phyloP scores from a whole-genome alignment of 2,113 vertebrate genomes.

The Argyrosomus japonicus region DNA sequence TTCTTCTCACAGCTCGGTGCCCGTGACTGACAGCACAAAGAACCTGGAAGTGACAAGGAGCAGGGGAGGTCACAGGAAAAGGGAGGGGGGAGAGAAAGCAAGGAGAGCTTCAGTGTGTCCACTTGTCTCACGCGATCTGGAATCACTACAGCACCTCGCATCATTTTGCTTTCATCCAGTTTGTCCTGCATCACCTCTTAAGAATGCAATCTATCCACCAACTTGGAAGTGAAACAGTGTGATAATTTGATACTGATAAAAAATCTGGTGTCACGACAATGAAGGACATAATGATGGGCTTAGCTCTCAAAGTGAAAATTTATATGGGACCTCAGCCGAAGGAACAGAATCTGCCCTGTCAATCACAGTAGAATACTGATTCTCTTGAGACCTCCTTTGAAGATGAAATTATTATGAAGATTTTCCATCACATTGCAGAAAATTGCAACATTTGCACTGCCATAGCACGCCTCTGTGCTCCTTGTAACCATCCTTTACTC shows the following conservation, averaged over 20 bases:
- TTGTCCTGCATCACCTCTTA: slow-evolving; percentile 57
- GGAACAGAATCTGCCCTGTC: slow-evolving; percentile 39
- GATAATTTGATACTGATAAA: slow-evolving; percentile 75
- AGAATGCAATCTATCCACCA: slow-evolving; percentile 72
- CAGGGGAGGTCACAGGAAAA: slow-evolving; percentile 54
- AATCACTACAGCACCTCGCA: slow-evolving; percentile 54
- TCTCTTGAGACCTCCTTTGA: slow-evolving; percentile 46
- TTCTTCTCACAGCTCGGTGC: slow-evolving; percentile 44
- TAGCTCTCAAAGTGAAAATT: slow-evolving; percentile 61
- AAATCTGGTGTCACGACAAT: slow-evolving; percentile 67
- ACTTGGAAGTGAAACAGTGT: slow-evolving; percentile 54
- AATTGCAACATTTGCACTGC: slow-evolving; percentile 21
- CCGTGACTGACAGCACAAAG: slow-evolving; percentile 62
- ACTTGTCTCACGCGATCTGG: slow-evolving; percentile 76
- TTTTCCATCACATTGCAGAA: slow-evolving; percentile 45
- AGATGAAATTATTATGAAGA: slow-evolving; percentile 33
- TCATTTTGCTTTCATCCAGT: slow-evolving; percentile 57
- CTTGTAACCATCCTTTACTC: slow-evolving; percentile 10
- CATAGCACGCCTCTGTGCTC: neutral
- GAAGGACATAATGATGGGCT: slow-evolving; percentile 63
- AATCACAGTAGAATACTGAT: slow-evolving; percentile 42
- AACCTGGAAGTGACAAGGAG: slow-evolving; percentile 66
- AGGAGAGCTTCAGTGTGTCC: slow-evolving; percentile 47
- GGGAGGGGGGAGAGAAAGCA: slow-evolving; percentile 33
- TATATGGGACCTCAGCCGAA: slow-evolving; percentile 55